Base-by-base conservation (phyloP, 2,888 invertebrate species). In the Drosophila ustulata region DNA sequence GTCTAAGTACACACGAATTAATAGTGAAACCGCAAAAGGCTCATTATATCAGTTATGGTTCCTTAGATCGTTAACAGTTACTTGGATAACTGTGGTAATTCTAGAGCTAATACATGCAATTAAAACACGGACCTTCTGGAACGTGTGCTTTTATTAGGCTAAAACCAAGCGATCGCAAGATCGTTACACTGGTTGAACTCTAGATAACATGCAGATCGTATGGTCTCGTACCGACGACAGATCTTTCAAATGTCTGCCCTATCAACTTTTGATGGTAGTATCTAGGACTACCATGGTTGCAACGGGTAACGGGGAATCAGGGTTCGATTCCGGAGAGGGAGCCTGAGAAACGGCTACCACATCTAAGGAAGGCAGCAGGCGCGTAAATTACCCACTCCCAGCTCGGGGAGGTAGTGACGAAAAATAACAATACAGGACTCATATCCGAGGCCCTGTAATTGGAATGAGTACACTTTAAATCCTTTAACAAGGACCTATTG, bases 271-370 rank as follows among this genome's bases (percentile, higher is more conserved):
- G 94, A 94, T 94, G 94, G 94, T 94, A 94, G 93, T 93, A 93
- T 94, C 93, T 93, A 92, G 92, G 94, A 93, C 94, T 94, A 94
- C 94, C 94, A 94, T 94, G 94, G 94, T 94, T 93, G 93, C 93
- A 93, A 95, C 94, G 94, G 94, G 94, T 95, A 94, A 95, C 94
- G 94, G 95, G 94, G 94, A 94, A 95, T 95, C 93, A 95, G 95
- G 95, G 94, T 66, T 72, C 72, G 69, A 94, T 94, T 95, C 94
- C 94, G 94, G 94, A 94, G 94, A 94, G 94, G 94, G 94, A 94
- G 94, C 94, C 94, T 94, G 94, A 94, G 94, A 94, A 94, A 94
- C 93, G 94, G 94, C 94, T 63, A 63, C 62, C 63, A 63, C 57
- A 63, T 94, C 94, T 93, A 94, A 95, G 94, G 94, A 94, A 94